Percentiles rank a stretch among this genome's conserved stretches.
Conservation (phyloP, 2,888 invertebrate genomes). For the Crematogaster levior region DNA sequence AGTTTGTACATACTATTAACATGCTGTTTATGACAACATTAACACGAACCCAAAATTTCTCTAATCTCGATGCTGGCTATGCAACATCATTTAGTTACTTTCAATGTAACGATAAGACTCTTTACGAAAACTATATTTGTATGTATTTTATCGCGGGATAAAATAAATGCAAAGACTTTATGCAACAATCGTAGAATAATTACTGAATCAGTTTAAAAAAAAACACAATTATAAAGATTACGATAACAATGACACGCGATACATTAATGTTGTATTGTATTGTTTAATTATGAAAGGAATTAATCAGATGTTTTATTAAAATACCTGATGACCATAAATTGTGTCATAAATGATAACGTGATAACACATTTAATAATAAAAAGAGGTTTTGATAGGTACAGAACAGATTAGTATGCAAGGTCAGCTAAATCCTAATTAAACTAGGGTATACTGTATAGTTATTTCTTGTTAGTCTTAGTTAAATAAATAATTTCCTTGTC, state of each 20-base stretch:
- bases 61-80: conserved; percentile 5
- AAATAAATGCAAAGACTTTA: background rate
- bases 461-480: background rate
- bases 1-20: conserved; percentile 23
- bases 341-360: background rate
- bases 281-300: background rate
- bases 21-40: conserved; percentile 17
- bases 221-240: background rate
- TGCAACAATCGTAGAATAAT: background rate
- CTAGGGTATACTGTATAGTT: background rate
- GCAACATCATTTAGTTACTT: background rate
- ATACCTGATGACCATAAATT: background rate
- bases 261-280: too few species aligned
- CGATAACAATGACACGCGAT: background rate
- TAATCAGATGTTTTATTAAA: background rate
- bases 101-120: background rate
- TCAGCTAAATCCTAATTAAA: background rate
- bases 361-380: background rate
- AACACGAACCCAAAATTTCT: conserved; percentile 19
- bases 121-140: background rate
- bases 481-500: background rate
- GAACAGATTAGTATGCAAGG: background rate
- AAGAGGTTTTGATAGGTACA: background rate
- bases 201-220: background rate
- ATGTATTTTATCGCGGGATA: too few species aligned